A percentile compares a stretch with the other conserved stretches of the same genome.
Conservation (phyloP, 2,888 invertebrate genomes). For the Neoscelio sp. region DNA sequence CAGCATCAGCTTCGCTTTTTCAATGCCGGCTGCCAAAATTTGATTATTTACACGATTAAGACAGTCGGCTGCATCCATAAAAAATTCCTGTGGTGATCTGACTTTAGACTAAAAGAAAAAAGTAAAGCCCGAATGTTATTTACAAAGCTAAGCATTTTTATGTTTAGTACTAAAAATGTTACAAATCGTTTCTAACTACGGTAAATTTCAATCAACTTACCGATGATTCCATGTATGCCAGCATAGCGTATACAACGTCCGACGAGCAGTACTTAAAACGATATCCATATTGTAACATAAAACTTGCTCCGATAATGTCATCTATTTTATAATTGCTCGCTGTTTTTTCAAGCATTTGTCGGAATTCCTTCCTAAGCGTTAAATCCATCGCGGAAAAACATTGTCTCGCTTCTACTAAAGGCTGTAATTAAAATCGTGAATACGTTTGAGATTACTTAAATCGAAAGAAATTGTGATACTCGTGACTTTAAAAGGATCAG, state of each 20-base stretch:
- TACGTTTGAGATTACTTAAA: conserved; percentile 7
- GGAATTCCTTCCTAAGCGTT: conserved; percentile 90
- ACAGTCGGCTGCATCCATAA: conserved; percentile 89
- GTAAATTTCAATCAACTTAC: conserved; percentile 80
- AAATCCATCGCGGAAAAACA: conserved; percentile 95
- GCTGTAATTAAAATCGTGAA: conserved; percentile 82
- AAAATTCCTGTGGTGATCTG: conserved; percentile 87
- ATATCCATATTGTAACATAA: conserved; percentile 92
- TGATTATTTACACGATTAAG: conserved; percentile 86
- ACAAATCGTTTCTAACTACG: conserved; percentile 2
- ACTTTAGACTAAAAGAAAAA: conserved; percentile 84
- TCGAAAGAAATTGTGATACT: no score
- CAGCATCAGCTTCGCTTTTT: conserved; percentile 88
- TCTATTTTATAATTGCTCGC: conserved; percentile 88
- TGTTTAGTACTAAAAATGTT: no score
- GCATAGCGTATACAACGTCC: conserved; percentile 92
- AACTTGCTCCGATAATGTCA: conserved; percentile 90
- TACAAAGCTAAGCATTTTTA: no score
- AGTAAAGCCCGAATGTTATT: background rate
- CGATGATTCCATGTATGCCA: conserved; percentile 91
- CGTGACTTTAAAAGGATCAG: no score
- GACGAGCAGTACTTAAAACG: conserved; percentile 91
- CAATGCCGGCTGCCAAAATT: conserved; percentile 87
- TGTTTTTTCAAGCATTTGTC: conserved; percentile 87
- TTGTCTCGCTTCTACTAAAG: conserved; percentile 93